Evolutionary conservation across 2,888 invertebrate genomes (phyloP), one percentile per base, ranked within the genome.

Genomic region (Drosophila nigritarsus): DNA sequence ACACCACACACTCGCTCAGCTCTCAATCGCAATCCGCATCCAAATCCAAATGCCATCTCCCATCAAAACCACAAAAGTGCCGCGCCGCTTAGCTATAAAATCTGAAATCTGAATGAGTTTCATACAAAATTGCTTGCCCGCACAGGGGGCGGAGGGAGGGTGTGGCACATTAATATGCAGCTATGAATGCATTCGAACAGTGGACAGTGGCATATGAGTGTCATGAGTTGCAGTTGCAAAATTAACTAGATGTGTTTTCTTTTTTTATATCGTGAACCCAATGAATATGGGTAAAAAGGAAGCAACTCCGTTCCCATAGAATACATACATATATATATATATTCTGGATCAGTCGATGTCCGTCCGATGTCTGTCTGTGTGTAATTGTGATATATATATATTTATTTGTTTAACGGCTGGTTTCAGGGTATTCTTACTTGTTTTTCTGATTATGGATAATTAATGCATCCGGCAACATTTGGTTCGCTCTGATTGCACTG

Each of bases 21-120:
- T 29, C 18, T 55, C 56, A 29, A 49, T 45, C 34, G 59, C 36
- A 59, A 34, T 27, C 24, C 40, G n/a, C 27, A 34, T 40, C 30
- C 49, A 42, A 34, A 24, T 48, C 45, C 49, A 51, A 53, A 62
- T 54, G 18, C 36, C 63, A 74, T 70, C 55, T 55, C 61, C 49
- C 65, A 73, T 58, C 62, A 62, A 58, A 40, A 61, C 79, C 79
- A 80, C 70, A 73, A 80, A 86, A 78, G 78, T 74, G 81, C 75
- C 69, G 86, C 69, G 83, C 67, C 77, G 73, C 54, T 40, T 18
- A 18, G 53, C 53, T 51, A 51, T 51, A 54, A 54, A 36, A 54
- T 54, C 54, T 38, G n/a, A 80, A 83, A 73, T 65, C 75, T 88
- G 76, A 84, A 86, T 88, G 83, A 75, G 77, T 69, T 71, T 73